These are phyloP conservation scores for Pangasianodon hypophthalmus DNA, from an alignment of 2,113 vertebrate species.

Conservation along the genomic window DNA sequence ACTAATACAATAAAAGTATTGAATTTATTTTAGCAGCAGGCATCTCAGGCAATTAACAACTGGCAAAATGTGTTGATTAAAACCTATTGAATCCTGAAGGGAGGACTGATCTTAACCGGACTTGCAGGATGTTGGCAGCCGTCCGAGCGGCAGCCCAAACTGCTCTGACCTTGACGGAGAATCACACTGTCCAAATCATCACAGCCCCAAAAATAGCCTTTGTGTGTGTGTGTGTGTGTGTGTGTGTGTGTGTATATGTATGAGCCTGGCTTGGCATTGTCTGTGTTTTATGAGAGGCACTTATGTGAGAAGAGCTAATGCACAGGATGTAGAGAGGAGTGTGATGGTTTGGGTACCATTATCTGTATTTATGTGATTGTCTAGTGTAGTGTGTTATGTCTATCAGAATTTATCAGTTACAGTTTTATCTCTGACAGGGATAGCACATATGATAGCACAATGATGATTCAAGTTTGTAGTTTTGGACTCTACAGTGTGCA, in stretches of 20 bases:
- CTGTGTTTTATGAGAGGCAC: neutral
- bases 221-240: conserved; percentile 22
- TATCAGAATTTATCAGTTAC: neutral
- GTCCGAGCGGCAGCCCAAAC: conserved; percentile 56
- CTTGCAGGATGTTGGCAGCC: conserved; percentile 63
- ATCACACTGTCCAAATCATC: conserved; percentile 60
- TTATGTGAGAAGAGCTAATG: conserved; percentile 7
- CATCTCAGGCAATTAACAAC: conserved; percentile 80
- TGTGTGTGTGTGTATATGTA: neutral
- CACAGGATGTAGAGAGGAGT: neutral
- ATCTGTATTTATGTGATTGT: neutral
- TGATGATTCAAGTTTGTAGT: neutral
- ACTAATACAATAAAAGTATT: conserved; percentile 77
- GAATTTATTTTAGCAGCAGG: conserved; percentile 80
- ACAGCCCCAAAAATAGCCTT: conserved; percentile 32
- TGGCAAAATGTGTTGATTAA: conserved; percentile 84
- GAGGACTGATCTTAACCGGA: conserved; percentile 64
- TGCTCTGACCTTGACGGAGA: conserved; percentile 62
- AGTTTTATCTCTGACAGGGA: too few relatives aligned
- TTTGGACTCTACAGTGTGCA: neutral
- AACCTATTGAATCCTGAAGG: conserved; percentile 73
- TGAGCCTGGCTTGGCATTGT: neutral
- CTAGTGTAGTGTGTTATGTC: neutral
- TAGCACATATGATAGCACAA: too few relatives aligned
- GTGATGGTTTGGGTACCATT: neutral